phyloP scores from a whole-genome alignment of 1,140 invertebrate species.

The Mactra quadrangularis region DNA sequence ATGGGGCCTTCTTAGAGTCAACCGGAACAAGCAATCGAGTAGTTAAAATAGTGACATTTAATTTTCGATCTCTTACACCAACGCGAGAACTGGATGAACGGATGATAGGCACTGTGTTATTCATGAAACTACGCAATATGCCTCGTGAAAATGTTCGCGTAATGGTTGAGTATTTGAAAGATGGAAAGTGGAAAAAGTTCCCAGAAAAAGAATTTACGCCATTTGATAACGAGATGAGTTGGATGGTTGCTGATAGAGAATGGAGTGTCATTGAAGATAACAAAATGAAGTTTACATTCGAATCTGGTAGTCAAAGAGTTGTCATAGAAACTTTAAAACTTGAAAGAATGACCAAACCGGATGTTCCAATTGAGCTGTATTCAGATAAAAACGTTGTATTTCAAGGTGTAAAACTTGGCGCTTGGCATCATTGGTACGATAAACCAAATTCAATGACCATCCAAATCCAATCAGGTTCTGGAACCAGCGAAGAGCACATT shows the following conservation, averaged over 20 bases:
- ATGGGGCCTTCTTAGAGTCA: neutral
- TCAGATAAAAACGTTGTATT: slow-evolving; percentile 22
- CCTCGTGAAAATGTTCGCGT: slow-evolving; percentile 33
- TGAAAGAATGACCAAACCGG: neutral
- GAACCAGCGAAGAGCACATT: neutral
- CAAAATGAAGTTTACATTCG: slow-evolving; percentile 11
- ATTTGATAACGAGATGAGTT: slow-evolving; percentile 10
- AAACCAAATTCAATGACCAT: slow-evolving; percentile 41
- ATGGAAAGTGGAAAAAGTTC: slow-evolving; percentile 21
- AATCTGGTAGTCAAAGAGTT: slow-evolving; percentile 39
- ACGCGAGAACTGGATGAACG: slow-evolving; percentile 51
- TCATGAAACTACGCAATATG: slow-evolving; percentile 31
- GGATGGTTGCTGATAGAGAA: slow-evolving; percentile 31
- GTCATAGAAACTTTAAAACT: slow-evolving; percentile 36
- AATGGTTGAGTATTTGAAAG: slow-evolving; percentile 32
- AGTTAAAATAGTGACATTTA: slow-evolving; percentile 21
- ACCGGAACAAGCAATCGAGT: slow-evolving; percentile 10
- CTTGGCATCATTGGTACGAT: slow-evolving; percentile 43
- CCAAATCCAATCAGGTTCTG: neutral
- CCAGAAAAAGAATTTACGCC: slow-evolving; percentile 29
- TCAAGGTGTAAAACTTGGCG: slow-evolving; percentile 38
- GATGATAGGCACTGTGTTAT: slow-evolving; percentile 12
- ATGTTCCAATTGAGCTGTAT: slow-evolving; percentile 34
- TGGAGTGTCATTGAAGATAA: slow-evolving; percentile 26
- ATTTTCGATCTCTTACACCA: slow-evolving; percentile 31